Evolutionary conservation across 1,140 invertebrate genomes (phyloP).

Genomic region (Ceratosolen fusciceps): DNA sequence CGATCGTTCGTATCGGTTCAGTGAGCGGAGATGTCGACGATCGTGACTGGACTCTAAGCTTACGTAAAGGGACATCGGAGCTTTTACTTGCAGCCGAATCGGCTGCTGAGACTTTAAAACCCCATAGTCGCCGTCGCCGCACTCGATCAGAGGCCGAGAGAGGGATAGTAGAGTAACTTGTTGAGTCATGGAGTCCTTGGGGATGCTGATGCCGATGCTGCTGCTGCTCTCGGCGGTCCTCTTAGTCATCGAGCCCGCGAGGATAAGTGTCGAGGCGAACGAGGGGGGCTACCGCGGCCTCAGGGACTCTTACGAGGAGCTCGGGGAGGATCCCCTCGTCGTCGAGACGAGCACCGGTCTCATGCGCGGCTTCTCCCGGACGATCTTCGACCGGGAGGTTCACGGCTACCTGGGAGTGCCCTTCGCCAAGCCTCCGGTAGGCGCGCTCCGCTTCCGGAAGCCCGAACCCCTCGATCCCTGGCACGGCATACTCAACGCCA

Average conservation of each 20-base stretch:
- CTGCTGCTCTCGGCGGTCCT: neutral
- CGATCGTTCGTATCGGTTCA: too few species aligned
- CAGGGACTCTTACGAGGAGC: slow-evolving; percentile 14
- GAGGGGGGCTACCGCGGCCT: neutral
- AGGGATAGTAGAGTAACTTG: neutral
- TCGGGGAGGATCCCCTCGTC: slow-evolving; percentile 53
- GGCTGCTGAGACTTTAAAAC: neutral
- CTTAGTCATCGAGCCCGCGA: neutral
- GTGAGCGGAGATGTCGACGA: too few species aligned
- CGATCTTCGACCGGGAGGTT: slow-evolving; percentile 84
- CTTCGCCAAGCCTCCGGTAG: slow-evolving; percentile 92
- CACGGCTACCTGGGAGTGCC: slow-evolving; percentile 95
- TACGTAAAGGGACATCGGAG: neutral
- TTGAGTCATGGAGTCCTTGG: slow-evolving; percentile 15
- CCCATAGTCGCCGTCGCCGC: too few species aligned
- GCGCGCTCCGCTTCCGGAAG: slow-evolving; percentile 87
- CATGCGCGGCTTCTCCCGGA: slow-evolving; percentile 83
- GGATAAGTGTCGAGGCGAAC: neutral
- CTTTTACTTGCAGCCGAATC: neutral
- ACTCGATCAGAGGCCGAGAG: neutral
- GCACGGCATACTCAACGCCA: slow-evolving; percentile 86
- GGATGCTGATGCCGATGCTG: neutral
- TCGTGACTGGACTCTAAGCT: too few species aligned
- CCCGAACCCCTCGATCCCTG: slow-evolving; percentile 89
- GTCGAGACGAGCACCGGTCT: slow-evolving; percentile 84